These are phyloP conservation scores for Ischnus inquisitorius DNA, from an alignment of 2,888 invertebrate species.

Conservation along the genomic window DNA sequence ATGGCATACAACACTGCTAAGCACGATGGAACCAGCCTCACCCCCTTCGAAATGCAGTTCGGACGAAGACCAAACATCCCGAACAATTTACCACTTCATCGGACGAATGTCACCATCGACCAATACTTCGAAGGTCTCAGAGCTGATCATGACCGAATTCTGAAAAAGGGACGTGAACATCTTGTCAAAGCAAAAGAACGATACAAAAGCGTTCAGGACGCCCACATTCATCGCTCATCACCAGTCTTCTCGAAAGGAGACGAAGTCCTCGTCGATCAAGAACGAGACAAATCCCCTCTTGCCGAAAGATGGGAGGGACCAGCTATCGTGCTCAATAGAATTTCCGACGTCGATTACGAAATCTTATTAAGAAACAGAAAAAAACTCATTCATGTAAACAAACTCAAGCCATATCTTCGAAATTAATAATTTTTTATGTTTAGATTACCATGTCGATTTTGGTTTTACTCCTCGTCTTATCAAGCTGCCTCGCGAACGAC, in stretches of 20 bases:
- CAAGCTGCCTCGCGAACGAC: not conserved
- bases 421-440: not conserved
- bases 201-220: no score
- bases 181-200: no score
- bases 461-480: not conserved
- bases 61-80: conserved; percentile 21
- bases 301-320: no score
- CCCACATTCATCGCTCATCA: not conserved
- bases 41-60: conserved; percentile 28
- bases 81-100: conserved; percentile 3
- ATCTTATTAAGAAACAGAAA: conserved; percentile 21
- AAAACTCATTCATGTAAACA: conserved; percentile 7
- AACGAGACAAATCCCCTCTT: conserved; percentile 6
- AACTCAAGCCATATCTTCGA: not conserved
- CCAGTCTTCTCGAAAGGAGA: conserved; percentile 2
- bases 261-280: not conserved
- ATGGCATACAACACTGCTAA: conserved; percentile 17
- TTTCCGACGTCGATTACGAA: conserved; percentile 9
- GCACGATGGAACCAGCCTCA: conserved; percentile 8
- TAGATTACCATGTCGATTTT: not conserved
- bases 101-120: conserved; percentile 10
- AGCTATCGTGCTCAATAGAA: not conserved
- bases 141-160: no score
- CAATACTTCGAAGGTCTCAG: no score
- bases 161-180: no score